Evolutionary conservation across 2,888 invertebrate genomes (phyloP).

Genomic region (Portevinia maculata): DNA sequence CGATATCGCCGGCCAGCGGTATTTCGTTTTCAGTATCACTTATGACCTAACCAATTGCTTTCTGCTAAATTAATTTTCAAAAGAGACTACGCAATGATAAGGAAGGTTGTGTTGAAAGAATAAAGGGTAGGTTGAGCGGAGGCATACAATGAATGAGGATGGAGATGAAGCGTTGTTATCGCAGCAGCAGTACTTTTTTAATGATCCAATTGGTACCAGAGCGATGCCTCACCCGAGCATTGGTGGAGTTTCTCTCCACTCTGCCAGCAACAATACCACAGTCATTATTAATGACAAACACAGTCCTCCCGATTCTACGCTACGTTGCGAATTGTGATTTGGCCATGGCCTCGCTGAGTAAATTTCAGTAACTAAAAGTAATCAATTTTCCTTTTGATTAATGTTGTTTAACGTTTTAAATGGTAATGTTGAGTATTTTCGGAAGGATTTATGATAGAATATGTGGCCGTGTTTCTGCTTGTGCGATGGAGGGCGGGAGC

Average conservation of each 20-base stretch:
- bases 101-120: slow-evolving; percentile 32
- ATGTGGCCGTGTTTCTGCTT: not conserved
- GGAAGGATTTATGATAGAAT: slow-evolving; percentile 61
- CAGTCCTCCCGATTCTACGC: not conserved
- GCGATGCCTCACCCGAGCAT: too few relatives aligned
- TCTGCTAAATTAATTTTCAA: slow-evolving; percentile 64
- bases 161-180: slow-evolving; percentile 12
- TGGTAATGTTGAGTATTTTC: slow-evolving; percentile 52
- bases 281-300: slow-evolving; percentile 17
- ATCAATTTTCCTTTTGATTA: slow-evolving; percentile 71
- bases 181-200: slow-evolving; percentile 47
- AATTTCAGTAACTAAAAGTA: slow-evolving; percentile 43
- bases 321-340: slow-evolving; percentile 45
- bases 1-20: slow-evolving; percentile 1
- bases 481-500: not conserved
- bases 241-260: not conserved
- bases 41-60: slow-evolving; percentile 64
- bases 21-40: slow-evolving; percentile 55
- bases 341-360: slow-evolving; percentile 20
- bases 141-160: not conserved
- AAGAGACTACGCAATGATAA: slow-evolving; percentile 19
- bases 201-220: slow-evolving; percentile 34
- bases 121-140: slow-evolving; percentile 8
- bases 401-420: slow-evolving; percentile 63
- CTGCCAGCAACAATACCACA: not conserved